These are phyloP conservation scores for Lanistes nyassanus DNA, from an alignment of 1,140 invertebrate genomes.

Conservation along the genomic window DNA sequence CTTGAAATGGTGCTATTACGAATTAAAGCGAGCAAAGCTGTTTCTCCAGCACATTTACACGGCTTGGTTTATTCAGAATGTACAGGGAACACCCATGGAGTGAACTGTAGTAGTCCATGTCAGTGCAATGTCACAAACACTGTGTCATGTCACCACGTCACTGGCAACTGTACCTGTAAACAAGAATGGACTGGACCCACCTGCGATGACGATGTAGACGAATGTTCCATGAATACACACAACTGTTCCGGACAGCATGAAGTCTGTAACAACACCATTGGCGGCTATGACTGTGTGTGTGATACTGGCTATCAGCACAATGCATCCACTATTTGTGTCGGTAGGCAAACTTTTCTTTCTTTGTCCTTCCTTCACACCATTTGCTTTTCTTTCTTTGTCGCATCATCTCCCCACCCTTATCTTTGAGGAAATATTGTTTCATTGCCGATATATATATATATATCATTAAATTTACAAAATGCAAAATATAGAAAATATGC, in stretches of 20 bases:
- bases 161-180: slow-evolving; percentile 8
- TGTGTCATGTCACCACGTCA: neutral
- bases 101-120: no score
- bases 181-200: slow-evolving; percentile 3
- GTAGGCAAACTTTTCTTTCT: neutral
- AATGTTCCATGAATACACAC: neutral
- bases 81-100: no score
- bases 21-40: no score
- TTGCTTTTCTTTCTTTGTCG: neutral
- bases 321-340: neutral
- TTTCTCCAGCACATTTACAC: no score
- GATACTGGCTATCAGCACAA: neutral
- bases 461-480: no score
- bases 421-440: no score
- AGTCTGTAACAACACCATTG: neutral
- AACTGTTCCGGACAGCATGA: neutral
- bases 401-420: neutral
- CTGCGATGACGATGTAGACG: slow-evolving; percentile 1
- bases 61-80: no score
- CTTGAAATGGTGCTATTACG: no score
- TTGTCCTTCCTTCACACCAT: neutral
- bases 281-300: neutral
- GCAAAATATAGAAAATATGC: no score
- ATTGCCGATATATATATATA: no score
- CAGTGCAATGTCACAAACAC: no score